A percentile compares a stretch with the other conserved stretches of the same genome.
phyloP scores from a whole-genome alignment of 2,888 invertebrate species.

The Lottia gigantea region DNA sequence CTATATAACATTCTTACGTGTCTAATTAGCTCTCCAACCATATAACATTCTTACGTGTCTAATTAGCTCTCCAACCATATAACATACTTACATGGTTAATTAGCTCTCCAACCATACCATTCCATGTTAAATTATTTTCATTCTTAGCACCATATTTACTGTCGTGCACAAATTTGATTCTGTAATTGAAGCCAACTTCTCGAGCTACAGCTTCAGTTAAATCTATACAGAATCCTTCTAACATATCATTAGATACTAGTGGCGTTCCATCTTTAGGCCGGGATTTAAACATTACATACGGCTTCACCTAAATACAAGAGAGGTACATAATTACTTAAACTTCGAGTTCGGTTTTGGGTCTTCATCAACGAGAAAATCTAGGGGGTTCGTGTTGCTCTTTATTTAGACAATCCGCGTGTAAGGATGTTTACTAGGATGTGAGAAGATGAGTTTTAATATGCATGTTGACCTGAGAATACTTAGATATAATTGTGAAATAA shows the following conservation, averaged over 20 bases:
- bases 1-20: too few relatives aligned
- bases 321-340: neutral
- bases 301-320: slow-evolving; percentile 47
- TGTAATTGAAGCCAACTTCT: slow-evolving; percentile 67
- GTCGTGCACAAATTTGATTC: slow-evolving; percentile 56
- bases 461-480: too few relatives aligned
- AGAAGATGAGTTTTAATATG: too few relatives aligned
- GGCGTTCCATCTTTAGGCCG: slow-evolving; percentile 44
- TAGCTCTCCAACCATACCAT: slow-evolving; percentile 68
- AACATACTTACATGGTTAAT: slow-evolving; percentile 53
- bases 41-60: too few relatives aligned
- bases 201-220: slow-evolving; percentile 64
- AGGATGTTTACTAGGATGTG: too few relatives aligned
- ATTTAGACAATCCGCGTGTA: too few relatives aligned
- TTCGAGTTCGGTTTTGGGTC: neutral
- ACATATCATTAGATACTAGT: slow-evolving; percentile 77
- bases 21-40: too few relatives aligned
- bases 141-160: slow-evolving; percentile 50
- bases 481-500: too few relatives aligned
- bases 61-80: too few relatives aligned
- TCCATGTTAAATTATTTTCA: slow-evolving; percentile 59
- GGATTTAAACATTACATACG: slow-evolving; percentile 56
- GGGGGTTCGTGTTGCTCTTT: too few relatives aligned
- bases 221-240: slow-evolving; percentile 70
- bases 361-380: too few relatives aligned